A percentile compares a stretch with the other conserved stretches of the same genome.
These are phyloP conservation scores for Apodemus agrarius DNA, from an alignment of 2,797 vertebrate genomes.

Conservation along the genomic window DNA sequence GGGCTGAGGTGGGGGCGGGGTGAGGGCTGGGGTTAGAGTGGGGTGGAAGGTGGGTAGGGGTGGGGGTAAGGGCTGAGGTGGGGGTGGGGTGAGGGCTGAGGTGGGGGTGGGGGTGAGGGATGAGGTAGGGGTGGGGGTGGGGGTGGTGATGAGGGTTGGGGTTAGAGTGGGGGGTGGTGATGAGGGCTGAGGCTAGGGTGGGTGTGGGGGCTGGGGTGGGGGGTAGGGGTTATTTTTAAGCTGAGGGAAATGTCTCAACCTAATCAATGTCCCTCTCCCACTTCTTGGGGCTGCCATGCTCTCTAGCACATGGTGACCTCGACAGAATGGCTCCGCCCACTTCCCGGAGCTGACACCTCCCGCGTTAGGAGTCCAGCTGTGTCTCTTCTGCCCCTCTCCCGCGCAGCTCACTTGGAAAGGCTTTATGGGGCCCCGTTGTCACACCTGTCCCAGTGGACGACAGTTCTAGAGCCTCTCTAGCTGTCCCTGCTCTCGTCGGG, in stretches of 20 bases:
- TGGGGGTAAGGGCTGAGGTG: too few relatives aligned
- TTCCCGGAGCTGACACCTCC: not conserved
- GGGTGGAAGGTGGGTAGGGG: too few relatives aligned
- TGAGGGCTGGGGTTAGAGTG: too few relatives aligned
- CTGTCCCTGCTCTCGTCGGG: accelerated
- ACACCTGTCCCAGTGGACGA: not conserved
- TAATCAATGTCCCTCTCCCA: accelerated
- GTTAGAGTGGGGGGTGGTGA: too few relatives aligned
- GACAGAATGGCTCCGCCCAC: not conserved
- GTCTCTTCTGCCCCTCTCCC: accelerated
- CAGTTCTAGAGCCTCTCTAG: not conserved
- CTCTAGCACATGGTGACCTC: not conserved
- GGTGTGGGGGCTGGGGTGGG: too few relatives aligned
- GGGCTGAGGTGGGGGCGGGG: too few relatives aligned
- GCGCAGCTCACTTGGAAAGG: not conserved
- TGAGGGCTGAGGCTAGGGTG: too few relatives aligned
- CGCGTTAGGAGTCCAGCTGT: accelerated
- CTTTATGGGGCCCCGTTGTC: accelerated
- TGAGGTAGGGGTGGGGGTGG: too few relatives aligned
- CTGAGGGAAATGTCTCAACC: too few relatives aligned
- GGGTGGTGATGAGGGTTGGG: too few relatives aligned
- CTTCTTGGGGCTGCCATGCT: accelerated
- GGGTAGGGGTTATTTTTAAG: not conserved
- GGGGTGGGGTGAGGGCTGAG: too few relatives aligned
- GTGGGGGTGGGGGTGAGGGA: too few relatives aligned